Base-by-base conservation (phyloP, 2,113 vertebrate genomes). In the Dascyllus trimaculatus region DNA sequence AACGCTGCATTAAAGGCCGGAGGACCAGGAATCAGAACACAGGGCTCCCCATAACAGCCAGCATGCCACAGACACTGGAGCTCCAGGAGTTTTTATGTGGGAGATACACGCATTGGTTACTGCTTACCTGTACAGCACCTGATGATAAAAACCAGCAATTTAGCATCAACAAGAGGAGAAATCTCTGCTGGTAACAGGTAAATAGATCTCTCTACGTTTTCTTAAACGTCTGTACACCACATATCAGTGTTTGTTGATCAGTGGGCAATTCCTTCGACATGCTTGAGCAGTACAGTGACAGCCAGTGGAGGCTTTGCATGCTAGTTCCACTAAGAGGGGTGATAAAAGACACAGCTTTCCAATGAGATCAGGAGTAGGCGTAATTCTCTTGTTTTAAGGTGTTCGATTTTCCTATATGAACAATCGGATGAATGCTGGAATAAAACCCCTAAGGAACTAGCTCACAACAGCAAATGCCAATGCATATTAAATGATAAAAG, bases 41-140 rank as follows among this genome's bases (percentile, higher is more conserved):
- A 60, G 80, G 70, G 75, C 64, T 86, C 84, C 91, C 81, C 67
- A 89, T 72, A 71, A 83, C 82, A 92, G 85, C 80, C 79, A 91
- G 91, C 94, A 95, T 95, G 94, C 93, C 93, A 91, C 92, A 90
- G 86, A 93, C 92, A 91, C 78, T 84, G 82, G 88, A 81, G 76
- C 82, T 88, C 75, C 84, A 81, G 83, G 77, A 84, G 78, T 62
- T 83, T 79, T 51, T 57, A 80, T 48, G 19, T 82, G 81, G 85
- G 82, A 88, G 76, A 69, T 81, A 71, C 79, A 75, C 78, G 78
- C 84, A 82, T 81, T 62, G 51, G 73, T 81, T 64, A 76, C 80
- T 57, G 73, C 81, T 91, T 85, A 85, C 82, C 85, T 90, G 65
- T 59, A 64, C 78, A 88, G 88, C 70, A 62, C 56, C 85, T 86